A percentile compares a stretch with the other conserved stretches of the same genome.
Evolutionary conservation across 2,797 vertebrate species (phyloP).

Genomic region (Ctenochaetus hawaiiensis): DNA sequence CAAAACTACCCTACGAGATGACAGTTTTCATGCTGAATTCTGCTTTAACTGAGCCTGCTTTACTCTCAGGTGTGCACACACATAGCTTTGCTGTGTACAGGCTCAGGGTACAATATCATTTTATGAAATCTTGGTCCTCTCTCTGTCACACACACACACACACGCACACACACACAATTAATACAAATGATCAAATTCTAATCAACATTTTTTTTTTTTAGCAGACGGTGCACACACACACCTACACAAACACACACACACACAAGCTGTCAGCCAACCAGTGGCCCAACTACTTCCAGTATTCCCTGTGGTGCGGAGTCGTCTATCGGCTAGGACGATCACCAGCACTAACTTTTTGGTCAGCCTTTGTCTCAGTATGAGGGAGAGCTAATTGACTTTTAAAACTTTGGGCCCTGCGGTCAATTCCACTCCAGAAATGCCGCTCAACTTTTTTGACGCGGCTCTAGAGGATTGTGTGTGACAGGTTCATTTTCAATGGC

Average conservation of each 20-base stretch:
- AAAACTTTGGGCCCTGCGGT: conserved; percentile 83
- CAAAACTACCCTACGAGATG: no score
- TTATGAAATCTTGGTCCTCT: no score
- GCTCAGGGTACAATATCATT: no score
- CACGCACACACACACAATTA: no score
- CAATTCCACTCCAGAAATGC: conserved; percentile 77
- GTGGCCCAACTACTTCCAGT: conserved; percentile 15
- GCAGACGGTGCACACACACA: background rate
- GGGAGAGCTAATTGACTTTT: conserved; percentile 75
- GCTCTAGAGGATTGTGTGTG: conserved; percentile 83
- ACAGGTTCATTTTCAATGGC: conserved; percentile 85
- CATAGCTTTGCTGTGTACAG: no score
- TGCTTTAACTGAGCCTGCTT: no score
- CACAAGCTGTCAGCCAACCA: background rate
- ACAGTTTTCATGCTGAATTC: no score
- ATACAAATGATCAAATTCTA: background rate
- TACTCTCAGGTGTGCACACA: no score
- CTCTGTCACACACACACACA: no score
- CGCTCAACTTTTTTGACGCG: conserved; percentile 72
- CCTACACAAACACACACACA: conserved; percentile 3
- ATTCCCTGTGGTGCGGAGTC: conserved; percentile 34
- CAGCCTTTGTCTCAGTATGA: conserved; percentile 61
- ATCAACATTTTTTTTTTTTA: background rate
- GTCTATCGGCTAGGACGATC: conserved; percentile 44
- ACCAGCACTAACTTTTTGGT: conserved; percentile 49